phyloP scores from a whole-genome alignment of 2,797 vertebrate genomes.

The Darevskia mixta region DNA sequence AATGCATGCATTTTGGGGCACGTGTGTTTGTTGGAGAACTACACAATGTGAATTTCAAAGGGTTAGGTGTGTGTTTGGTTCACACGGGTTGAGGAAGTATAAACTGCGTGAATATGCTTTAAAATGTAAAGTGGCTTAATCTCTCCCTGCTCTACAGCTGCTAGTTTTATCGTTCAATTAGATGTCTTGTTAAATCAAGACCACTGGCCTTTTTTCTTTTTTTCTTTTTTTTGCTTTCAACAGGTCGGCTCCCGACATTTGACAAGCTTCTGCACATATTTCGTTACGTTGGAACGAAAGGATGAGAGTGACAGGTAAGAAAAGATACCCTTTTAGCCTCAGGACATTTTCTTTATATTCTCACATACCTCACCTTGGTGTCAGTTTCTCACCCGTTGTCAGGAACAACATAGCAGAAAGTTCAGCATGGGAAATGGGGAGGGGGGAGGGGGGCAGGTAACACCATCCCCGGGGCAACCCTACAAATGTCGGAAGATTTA shows the following conservation, averaged over 20 bases:
- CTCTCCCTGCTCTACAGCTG: neutral
- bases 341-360: neutral
- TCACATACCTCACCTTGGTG: neutral
- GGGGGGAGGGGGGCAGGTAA: too few species aligned
- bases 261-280: neutral
- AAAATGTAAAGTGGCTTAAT: too few species aligned
- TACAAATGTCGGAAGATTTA: neutral
- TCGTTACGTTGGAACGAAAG: neutral
- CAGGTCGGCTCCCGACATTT: neutral
- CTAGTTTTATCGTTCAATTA: neutral
- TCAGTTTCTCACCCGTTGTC: neutral
- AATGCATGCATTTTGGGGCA: too few species aligned
- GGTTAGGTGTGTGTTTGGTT: too few species aligned
- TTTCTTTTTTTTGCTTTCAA: constrained; percentile 35
- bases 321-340: neutral
- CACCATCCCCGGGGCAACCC: neutral
- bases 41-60: too few species aligned
- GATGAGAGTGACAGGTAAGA: constrained; percentile 65
- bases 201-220: constrained; percentile 20
- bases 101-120: too few species aligned
- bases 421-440: neutral
- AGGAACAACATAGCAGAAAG: neutral
- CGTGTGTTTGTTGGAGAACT: too few species aligned
- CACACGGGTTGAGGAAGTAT: too few species aligned
- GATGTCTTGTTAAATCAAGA: neutral